phyloP scores from a whole-genome alignment of 1,140 invertebrate genomes.

The Notospermus geniculatus region DNA sequence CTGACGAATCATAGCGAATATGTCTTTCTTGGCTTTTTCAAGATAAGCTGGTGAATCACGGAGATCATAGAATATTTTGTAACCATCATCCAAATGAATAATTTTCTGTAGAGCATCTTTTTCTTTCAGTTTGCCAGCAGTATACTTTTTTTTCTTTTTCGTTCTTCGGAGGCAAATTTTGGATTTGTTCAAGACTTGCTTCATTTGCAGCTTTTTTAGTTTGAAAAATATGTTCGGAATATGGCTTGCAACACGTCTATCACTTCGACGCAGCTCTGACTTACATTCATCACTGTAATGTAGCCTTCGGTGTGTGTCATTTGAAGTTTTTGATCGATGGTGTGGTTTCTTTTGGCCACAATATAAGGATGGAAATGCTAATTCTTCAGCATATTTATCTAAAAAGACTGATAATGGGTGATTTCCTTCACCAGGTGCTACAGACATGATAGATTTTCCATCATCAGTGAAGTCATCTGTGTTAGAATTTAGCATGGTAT shows the following conservation, averaged over 20 bases:
- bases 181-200: conserved; percentile 22
- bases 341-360: conserved; percentile 19
- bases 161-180: conserved; percentile 19
- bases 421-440: conserved; percentile 24
- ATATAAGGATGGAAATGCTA: conserved; percentile 25
- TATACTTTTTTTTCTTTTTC: conserved; percentile 23
- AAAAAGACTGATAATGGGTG: conserved; percentile 22
- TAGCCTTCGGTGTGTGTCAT: conserved; percentile 19
- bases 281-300: no score
- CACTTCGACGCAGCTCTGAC: conserved; percentile 21
- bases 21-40: conserved; percentile 21
- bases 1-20: conserved; percentile 28
- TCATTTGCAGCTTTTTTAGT: conserved; percentile 30
- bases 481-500: conserved; percentile 24
- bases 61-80: conserved; percentile 23
- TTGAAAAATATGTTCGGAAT: conserved; percentile 26
- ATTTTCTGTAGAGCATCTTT: conserved; percentile 16
- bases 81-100: conserved; percentile 25
- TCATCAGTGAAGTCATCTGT: conserved; percentile 24
- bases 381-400: conserved; percentile 20
- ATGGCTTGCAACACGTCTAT: conserved; percentile 20
- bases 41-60: conserved; percentile 29
- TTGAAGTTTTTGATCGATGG: conserved; percentile 10
- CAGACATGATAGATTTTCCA: conserved; percentile 18
- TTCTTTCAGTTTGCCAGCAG: conserved; percentile 18